Conservation (phyloP, 2,888 invertebrate genomes). For the Himalopsyche japonica region DNA sequence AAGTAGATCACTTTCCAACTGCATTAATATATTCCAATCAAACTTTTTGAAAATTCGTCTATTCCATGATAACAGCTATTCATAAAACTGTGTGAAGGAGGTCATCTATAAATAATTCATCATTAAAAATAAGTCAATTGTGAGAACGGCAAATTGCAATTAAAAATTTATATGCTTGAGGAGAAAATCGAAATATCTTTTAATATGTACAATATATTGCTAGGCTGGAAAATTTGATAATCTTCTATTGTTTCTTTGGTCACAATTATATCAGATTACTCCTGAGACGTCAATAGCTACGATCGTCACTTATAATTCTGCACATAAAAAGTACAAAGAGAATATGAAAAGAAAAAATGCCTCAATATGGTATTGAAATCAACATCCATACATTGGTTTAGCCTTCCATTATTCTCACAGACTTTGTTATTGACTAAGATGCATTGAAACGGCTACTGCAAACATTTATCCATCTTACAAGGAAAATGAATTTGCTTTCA, state of each 20-base stretch:
- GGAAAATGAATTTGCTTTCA: neutral
- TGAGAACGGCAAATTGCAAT: neutral
- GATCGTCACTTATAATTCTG: no score
- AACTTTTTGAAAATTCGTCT: neutral
- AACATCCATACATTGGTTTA: no score
- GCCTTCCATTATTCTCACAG: no score
- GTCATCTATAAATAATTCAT: neutral
- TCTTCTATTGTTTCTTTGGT: no score
- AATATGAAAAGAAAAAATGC: no score
- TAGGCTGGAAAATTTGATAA: no score
- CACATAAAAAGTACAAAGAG: no score
- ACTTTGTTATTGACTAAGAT: neutral
- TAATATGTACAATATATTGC: neutral
- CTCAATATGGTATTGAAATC: no score
- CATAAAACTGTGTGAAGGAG: neutral
- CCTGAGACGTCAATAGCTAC: no score
- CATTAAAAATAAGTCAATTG: neutral
- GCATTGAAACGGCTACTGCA: neutral
- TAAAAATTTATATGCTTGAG: neutral
- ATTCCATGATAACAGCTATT: neutral
- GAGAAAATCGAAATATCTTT: neutral
- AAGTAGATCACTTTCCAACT: neutral
- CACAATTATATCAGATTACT: no score
- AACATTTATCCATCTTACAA: neutral
- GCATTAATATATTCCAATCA: neutral